phyloP scores from a whole-genome alignment of 2,888 invertebrate species.

The Leptinotarsa peninsularis region DNA sequence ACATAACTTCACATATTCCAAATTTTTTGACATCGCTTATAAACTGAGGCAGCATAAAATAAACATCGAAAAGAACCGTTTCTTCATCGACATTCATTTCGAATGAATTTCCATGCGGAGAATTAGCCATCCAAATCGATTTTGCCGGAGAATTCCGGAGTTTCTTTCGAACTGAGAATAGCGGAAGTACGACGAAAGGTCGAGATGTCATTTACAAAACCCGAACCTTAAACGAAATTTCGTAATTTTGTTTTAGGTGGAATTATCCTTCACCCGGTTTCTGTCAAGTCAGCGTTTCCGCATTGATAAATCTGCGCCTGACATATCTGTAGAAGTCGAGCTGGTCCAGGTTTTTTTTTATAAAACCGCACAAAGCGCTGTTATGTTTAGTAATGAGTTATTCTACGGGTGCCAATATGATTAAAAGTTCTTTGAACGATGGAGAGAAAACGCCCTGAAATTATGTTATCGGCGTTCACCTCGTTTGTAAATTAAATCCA shows the following conservation, averaged over 20 bases:
- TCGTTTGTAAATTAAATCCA: constrained; percentile 5
- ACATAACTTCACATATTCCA: no score
- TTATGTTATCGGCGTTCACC: constrained; percentile 13
- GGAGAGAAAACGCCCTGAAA: constrained; percentile 21
- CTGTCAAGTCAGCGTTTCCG: constrained; percentile 32
- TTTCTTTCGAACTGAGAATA: constrained; percentile 15
- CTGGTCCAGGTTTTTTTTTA: constrained; percentile 32
- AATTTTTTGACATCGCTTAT: background rate
- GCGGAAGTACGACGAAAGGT: constrained; percentile 34
- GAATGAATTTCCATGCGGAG: constrained; percentile 6
- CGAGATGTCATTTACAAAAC: constrained; percentile 45
- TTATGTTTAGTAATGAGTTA: constrained; percentile 29
- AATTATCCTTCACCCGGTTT: constrained; percentile 39
- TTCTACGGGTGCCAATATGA: constrained; percentile 24
- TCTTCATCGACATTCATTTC: background rate
- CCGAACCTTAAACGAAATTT: constrained; percentile 40
- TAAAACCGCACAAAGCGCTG: constrained; percentile 19
- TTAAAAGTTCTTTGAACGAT: constrained; percentile 21
- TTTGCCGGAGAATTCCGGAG: background rate
- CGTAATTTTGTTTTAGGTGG: constrained; percentile 43
- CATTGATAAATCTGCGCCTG: constrained; percentile 40
- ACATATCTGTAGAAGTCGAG: constrained; percentile 31
- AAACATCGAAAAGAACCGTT: background rate
- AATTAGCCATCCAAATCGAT: constrained; percentile 24
- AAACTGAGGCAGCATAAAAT: background rate